Base-by-base conservation (phyloP, 1,140 invertebrate species). In the Drosophila varians region DNA sequence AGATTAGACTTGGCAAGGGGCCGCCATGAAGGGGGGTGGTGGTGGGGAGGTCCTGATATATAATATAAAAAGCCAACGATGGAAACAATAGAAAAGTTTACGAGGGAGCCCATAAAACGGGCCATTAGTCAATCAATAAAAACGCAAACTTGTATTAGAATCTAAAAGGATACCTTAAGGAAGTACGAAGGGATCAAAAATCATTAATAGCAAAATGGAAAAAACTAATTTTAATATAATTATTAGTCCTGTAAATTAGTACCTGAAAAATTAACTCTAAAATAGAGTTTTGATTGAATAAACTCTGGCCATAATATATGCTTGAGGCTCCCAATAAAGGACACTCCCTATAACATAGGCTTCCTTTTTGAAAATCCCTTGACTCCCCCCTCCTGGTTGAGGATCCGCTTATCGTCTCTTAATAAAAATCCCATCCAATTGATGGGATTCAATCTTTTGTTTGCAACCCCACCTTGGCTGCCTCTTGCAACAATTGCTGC, bases 1-100 rank as follows among this genome's bases (percentile, higher is more conserved):
- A 83, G 77, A 83, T 82, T 83, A 82, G 61, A 82, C 68, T 47
- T 52, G 53, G 52, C 46, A 48, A 8, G 6, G 16, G 14, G 14
- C 16, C 1, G 14, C 5, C 34, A 42, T 25, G 61, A 47, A 23
- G 23, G 65, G 40, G 43, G 54, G 12, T 42, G 61, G 31, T 23
- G n/a, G 16, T 0, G 54, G 16, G 11, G 14, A 18, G 25, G 40
- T 55, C 18, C 14, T 48, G 43, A 28, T 36, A 36, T 36, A 36
- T 7, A 36, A 12, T 36, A 36, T 12, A 36, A 36, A 36, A 36
- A 36, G 34, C n/a, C 21, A 23, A 31, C 9, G n/a, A n/a, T 21
- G 55, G 11, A 61, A 61, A 61, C 60, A 64, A 64, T 64, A 14
- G 60, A 47, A 61, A 61, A 64, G 55, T 64, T 64, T 21, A 40